Evolutionary conservation across 2,888 invertebrate species (phyloP).

Genomic region (Poecilobothrus nobilitatus): DNA sequence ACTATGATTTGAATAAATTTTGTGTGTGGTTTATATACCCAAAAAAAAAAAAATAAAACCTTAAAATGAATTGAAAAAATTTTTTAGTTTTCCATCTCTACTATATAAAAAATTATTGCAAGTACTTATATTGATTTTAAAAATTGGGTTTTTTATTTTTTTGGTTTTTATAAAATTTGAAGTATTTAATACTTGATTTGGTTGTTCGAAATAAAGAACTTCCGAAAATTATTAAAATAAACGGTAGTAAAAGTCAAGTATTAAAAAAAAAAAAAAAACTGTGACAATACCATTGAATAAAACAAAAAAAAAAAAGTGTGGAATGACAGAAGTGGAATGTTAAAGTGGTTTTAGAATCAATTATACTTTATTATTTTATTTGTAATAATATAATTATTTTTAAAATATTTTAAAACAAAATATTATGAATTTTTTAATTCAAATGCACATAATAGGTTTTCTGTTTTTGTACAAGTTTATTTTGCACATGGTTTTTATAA

Average conservation of each 20-base stretch:
- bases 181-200: background rate
- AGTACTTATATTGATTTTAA: background rate
- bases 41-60: background rate
- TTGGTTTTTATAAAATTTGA: background rate
- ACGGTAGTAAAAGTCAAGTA: background rate
- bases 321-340: no score
- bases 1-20: background rate
- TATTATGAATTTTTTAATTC: no score
- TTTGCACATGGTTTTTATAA: no score
- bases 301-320: no score
- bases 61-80: background rate
- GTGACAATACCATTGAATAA: no score
- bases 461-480: no score
- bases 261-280: background rate
- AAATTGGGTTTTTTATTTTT: background rate
- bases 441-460: no score
- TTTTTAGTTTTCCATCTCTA: background rate
- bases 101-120: background rate
- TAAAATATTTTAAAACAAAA: no score
- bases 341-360: no score
- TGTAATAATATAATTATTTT: no score
- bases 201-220: background rate
- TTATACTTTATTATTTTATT: no score
- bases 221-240: background rate
- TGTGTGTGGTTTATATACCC: background rate